Evolutionary conservation across 2,797 vertebrate species (phyloP).

Genomic region (Loriculus beryllinus): DNA sequence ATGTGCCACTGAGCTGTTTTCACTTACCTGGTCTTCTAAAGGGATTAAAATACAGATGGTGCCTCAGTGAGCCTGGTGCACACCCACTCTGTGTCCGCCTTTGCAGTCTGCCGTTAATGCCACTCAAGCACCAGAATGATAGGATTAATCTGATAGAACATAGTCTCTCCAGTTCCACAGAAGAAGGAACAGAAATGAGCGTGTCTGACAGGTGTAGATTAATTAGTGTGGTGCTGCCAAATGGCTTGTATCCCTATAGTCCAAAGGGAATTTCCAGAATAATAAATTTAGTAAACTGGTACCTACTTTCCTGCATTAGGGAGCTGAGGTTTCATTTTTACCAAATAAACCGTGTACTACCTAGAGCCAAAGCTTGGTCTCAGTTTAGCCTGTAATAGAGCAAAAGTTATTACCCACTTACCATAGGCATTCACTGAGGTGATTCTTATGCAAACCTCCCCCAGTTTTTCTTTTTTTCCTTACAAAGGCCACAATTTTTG

Average conservation of each 20-base stretch:
- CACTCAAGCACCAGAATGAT: conserved; percentile 74
- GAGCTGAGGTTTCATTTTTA: neutral
- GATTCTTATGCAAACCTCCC: neutral
- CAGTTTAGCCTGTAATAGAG: neutral
- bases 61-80: conserved; percentile 75
- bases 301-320: neutral
- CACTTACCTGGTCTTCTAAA: conserved; percentile 36
- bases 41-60: conserved; percentile 82
- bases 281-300: neutral
- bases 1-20: neutral
- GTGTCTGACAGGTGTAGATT: conserved; percentile 78
- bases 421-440: neutral
- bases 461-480: neutral
- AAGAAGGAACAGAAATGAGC: conserved; percentile 78
- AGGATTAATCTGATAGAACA: conserved; percentile 77
- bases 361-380: neutral
- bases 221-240: neutral
- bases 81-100: conserved; percentile 74
- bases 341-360: neutral
- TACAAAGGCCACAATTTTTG: neutral
- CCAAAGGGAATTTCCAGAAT: neutral
- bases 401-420: neutral
- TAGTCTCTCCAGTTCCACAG: conserved; percentile 72
- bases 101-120: conserved; percentile 79
- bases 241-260: neutral